Conservation (phyloP, 2,797 vertebrate species). For the Tinamus major region DNA sequence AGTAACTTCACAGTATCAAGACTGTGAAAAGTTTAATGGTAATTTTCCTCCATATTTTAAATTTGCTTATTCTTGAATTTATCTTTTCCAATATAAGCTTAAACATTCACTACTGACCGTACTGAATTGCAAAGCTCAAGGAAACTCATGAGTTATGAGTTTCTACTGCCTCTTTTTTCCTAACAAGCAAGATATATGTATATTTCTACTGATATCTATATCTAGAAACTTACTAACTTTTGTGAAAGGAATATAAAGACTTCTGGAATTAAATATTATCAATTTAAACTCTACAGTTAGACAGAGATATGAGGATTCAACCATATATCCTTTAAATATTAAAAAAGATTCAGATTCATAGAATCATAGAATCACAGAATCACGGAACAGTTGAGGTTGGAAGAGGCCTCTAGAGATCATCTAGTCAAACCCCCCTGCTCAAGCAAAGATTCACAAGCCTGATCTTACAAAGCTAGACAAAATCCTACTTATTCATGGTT, state of each 20-base stretch:
- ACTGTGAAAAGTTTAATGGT: not conserved
- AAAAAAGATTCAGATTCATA: not conserved
- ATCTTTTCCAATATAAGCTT: not conserved
- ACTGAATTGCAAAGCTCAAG: not conserved
- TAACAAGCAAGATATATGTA: not conserved
- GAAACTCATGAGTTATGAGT: not conserved
- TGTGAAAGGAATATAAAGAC: not conserved
- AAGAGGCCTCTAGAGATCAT: too few species aligned
- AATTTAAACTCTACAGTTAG: not conserved
- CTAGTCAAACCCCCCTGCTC: too few species aligned
- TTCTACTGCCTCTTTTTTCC: not conserved
- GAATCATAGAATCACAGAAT: too few species aligned
- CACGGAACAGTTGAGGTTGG: too few species aligned
- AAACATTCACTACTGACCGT: not conserved
- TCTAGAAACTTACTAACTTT: not conserved
- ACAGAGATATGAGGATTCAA: not conserved
- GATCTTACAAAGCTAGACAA: not conserved
- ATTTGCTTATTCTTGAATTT: not conserved
- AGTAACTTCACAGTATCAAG: not conserved
- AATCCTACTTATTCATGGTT: not conserved
- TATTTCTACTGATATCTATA: not conserved
- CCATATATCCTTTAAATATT: not conserved
- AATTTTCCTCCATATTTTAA: not conserved
- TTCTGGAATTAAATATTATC: not conserved
- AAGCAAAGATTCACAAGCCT: not conserved